A percentile compares a stretch with the other conserved stretches of the same genome.
phyloP scores from a whole-genome alignment of 2,113 vertebrate genomes.

The Nesogale talazaci region DNA sequence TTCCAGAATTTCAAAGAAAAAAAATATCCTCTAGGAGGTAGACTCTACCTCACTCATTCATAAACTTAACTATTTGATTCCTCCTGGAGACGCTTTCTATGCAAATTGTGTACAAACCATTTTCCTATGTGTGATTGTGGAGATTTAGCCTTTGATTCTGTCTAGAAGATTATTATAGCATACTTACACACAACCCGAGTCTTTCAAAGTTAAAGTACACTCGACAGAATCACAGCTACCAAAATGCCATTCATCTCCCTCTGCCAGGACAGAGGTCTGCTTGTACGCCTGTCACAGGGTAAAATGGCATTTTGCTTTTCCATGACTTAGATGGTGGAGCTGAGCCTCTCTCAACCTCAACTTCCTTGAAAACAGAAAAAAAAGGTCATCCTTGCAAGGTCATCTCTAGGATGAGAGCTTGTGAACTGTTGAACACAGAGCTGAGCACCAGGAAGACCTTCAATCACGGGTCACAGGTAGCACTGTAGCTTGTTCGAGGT shows the following conservation, averaged over 20 bases:
- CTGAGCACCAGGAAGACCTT: neutral
- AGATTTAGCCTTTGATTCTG: neutral
- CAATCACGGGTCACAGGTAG: neutral
- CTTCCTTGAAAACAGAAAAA: slow-evolving; percentile 52
- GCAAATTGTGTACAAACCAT: neutral
- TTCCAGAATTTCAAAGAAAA: slow-evolving; percentile 39
- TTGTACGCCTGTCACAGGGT: neutral
- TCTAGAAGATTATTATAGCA: neutral
- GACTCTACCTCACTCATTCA: neutral
- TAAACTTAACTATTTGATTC: neutral
- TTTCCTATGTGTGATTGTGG: neutral
- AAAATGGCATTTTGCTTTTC: neutral
- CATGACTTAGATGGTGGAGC: neutral
- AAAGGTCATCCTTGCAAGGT: neutral
- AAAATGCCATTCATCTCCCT: rapidly evolving
- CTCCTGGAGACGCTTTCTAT: neutral
- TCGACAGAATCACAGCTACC: neutral
- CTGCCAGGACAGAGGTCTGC: neutral
- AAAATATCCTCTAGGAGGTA: neutral
- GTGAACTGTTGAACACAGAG: neutral
- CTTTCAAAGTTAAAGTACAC: neutral
- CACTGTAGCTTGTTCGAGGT: neutral
- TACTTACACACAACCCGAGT: neutral
- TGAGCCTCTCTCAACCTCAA: neutral
- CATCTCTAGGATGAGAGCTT: neutral